A percentile compares a stretch with the other conserved stretches of the same genome.
Conservation (phyloP, 2,113 vertebrate species). For the Alethe castanea region DNA sequence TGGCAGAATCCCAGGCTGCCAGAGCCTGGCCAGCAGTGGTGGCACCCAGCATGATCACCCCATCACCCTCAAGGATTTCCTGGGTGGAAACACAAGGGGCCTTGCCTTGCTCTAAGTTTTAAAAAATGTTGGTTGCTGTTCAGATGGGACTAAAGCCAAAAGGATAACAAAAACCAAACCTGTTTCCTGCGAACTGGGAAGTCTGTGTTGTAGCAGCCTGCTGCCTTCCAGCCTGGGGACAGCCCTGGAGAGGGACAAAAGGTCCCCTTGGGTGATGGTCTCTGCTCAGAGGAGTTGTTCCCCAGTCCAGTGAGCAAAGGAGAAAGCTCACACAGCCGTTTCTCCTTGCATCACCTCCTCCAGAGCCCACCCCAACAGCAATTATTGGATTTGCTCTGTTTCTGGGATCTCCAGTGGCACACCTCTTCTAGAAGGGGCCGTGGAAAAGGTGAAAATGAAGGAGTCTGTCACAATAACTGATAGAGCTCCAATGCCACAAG, state of each 20-base stretch:
- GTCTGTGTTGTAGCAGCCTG: neutral
- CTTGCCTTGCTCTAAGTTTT: neutral
- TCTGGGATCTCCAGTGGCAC: neutral
- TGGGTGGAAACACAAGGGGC: neutral
- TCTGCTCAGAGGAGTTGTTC: neutral
- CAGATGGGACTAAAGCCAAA: slow-evolving; percentile 46
- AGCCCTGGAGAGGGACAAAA: neutral
- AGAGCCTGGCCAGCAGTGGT: neutral
- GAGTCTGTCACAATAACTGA: neutral
- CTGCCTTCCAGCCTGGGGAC: neutral
- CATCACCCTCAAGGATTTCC: neutral
- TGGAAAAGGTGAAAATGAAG: neutral
- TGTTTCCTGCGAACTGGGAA: slow-evolving; percentile 22
- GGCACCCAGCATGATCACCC: neutral
- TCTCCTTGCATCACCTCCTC: neutral
- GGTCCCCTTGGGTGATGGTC: neutral
- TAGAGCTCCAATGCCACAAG: neutral
- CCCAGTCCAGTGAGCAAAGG: accelerated
- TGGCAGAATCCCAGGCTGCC: accelerated
- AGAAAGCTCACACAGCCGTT: neutral
- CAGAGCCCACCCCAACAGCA: neutral
- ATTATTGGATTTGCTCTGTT: neutral
- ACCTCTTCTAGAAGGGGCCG: accelerated
- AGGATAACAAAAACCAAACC: slow-evolving; percentile 53
- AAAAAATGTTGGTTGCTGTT: slow-evolving; percentile 32